Percentiles rank a stretch among this genome's conserved stretches.
These are phyloP conservation scores for Scomberomorus guttatus DNA, from an alignment of 2,797 vertebrate genomes.

Conservation along the genomic window DNA sequence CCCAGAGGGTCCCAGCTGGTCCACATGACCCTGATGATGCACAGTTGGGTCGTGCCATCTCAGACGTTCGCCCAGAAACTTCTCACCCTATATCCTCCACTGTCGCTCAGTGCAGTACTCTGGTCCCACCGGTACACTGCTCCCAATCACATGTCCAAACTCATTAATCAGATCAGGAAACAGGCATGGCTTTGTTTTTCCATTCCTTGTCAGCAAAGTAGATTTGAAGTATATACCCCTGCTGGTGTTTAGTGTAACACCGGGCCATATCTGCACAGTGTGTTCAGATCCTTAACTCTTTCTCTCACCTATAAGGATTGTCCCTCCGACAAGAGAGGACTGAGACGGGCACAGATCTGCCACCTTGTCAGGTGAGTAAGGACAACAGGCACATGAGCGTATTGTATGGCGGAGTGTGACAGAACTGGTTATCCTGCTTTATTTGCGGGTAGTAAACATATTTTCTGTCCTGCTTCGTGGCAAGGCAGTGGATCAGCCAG, in stretches of 20 bases:
- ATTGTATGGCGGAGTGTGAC: constrained; percentile 15
- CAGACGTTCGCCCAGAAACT: constrained; percentile 88
- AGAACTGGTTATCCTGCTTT: constrained; percentile 53
- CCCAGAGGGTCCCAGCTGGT: constrained; percentile 86
- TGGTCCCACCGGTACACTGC: constrained; percentile 29
- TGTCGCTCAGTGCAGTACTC: constrained; percentile 2
- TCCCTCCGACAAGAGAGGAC: constrained; percentile 77
- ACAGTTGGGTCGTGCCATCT: constrained; percentile 93
- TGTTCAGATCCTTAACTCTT: constrained; percentile 68
- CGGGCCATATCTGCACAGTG: neutral
- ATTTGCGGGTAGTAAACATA: constrained; percentile 67
- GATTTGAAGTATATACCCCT: constrained; percentile 53
- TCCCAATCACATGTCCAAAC: constrained; percentile 64
- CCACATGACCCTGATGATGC: constrained; percentile 93
- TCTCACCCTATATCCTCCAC: constrained; percentile 90
- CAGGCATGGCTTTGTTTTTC: constrained; percentile 74
- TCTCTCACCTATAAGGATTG: constrained; percentile 89
- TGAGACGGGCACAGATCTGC: constrained; percentile 87
- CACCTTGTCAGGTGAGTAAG: constrained; percentile 89
- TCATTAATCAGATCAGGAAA: constrained; percentile 78
- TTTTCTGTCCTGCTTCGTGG: constrained; percentile 59
- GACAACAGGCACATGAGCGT: neutral
- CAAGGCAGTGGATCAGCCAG: constrained; percentile 91
- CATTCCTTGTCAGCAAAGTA: constrained; percentile 52
- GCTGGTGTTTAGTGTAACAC: constrained; percentile 17